Evolutionary conservation across 2,113 vertebrate species (phyloP), one percentile per base, ranked within the genome.

Genomic region (Petroica traversi): DNA sequence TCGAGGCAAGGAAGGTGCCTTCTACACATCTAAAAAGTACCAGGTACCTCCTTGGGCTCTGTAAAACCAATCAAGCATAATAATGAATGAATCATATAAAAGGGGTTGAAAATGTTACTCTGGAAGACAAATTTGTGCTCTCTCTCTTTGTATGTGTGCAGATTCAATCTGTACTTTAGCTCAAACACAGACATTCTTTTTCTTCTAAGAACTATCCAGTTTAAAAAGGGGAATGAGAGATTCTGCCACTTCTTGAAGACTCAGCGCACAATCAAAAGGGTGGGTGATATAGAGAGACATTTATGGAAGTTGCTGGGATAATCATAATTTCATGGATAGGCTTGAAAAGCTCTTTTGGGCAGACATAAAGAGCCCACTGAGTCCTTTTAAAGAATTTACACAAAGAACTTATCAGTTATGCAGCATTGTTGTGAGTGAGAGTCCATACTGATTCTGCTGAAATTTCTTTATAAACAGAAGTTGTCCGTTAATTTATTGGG

Each of bases 321-420:
- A 92, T 29, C 59, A 54, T 66, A 52, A 96, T 96, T 98, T 95
- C 96, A 93, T 79, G 51, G 90, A 74, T 45, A 92, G 75, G 61
- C 77, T 96, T 92, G 76, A 82, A 97, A 95, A 97, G 63, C 64
- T 74, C 68, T 91, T 97, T 91, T 85, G 77, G 45, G 81, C 59
- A 85, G 34, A 51, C 0, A 6, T 91, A 87, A 97, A 93, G 75
- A 96, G 91, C 40, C 89, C 63, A 78, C 38, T 31, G 94, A 95
- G 97, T 54, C 94, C 86, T 96, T 95, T 97, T 86, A 97, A 89
- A 96, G 82, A 64, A 92, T 97, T 97, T 96, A 92, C 68, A 69
- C 66, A 93, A 95, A 94, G 74, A 94, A 92, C 68, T 75, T 79
- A 94, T 55, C 84, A 54, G 75, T 93, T 97, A 94, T 84, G 64